Base-by-base conservation (phyloP, 2,113 vertebrate species). In the Puntigrus tetrazona region DNA sequence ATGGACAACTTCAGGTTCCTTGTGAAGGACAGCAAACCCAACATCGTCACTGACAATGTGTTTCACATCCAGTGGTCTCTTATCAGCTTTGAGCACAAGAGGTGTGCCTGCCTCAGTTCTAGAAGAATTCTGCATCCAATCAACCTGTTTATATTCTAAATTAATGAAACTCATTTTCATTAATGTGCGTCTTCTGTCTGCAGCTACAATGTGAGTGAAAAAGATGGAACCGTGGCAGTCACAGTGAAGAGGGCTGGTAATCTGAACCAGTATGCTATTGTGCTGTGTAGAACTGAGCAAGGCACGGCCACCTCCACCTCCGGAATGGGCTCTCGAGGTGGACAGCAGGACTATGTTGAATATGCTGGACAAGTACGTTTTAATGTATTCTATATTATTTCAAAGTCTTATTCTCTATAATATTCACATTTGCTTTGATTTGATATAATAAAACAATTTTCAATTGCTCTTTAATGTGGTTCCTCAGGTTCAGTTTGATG, bases 11-110 rank as follows among this genome's bases (percentile, higher is more conserved):
- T 99, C 88, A 95, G 96, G 90, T 99, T 99, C 85, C 95, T 97
- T 11, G 97, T 99, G 73, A 97, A 95, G 90, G 98, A 99, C 92
- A 95, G 95, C 92, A 98, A 96, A 82, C 97, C 97, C 85, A 98
- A 96, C 0, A 89, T 97, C 83, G 96, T 99, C 91, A 91, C 83
- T 0, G 94, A 95, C 91, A 99, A 98, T 5, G 34, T 96, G 83
- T 99, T 99, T 92, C 97, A 98, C 61, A n/a, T 99, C 85, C 98
- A 97, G 93, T 99, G 98, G 98, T 98, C 97, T 0, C 95, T 98
- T 83, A 96, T 99, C 94, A 97, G 96, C 94, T 99, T 99, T 76
- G 89, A 95, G 3, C 86, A 96, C 78, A 88, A 88, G 86, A 99
- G 96, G 98, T 99, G 22, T 3, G 83, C 10, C 8, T 4, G 29